Evolutionary conservation across 2,113 vertebrate genomes (phyloP), one percentile per base, ranked within the genome.

Genomic region (Actenoides hombroni): DNA sequence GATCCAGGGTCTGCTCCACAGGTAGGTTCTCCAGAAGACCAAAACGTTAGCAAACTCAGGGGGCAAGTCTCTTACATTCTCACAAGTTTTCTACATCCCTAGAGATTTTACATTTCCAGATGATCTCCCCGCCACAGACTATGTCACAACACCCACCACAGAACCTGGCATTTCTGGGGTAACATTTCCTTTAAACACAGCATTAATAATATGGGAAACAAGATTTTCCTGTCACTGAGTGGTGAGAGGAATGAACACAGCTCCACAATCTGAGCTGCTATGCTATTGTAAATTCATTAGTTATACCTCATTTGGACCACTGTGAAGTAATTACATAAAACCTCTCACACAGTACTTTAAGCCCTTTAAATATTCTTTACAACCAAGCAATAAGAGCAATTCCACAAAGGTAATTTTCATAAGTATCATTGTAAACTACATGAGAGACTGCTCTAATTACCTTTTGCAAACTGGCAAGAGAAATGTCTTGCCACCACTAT

Each of bases 291-390:
- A 89, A 91, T 91, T 96, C 91, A 91, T 96, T 91, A 95, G 77
- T 86, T 94, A 94, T 94, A 96, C 49, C 80, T 97, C 74, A 96
- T 94, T 94, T 96, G 90, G 86, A 95, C 31, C 67, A 85, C 81
- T 87, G 81, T 65, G 86, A 96, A 91, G 88, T 91, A 96, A 96
- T 92, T 94, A 92, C 2, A 0, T 33, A 92, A 94, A 94, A 80
- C 51, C 70, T 80, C 86, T 95, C 67, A 85, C 40, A 89, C 9
- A 54, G 69, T 89, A 73, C 88, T 92, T 96, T 53, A 94, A 94
- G 80, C 29, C 40, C 69, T 85, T 89, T 83, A 94, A 94, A 87
- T 87, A 91, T 87, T 94, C 86, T 89, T 96, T 94, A 95, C 68
- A 91, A 92, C 40, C 40, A 89, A 80, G 91, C 40, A 96, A 67